These are phyloP conservation scores for Galeopsomyia nigrocyanea DNA, from an alignment of 2,888 invertebrate species.

Conservation along the genomic window DNA sequence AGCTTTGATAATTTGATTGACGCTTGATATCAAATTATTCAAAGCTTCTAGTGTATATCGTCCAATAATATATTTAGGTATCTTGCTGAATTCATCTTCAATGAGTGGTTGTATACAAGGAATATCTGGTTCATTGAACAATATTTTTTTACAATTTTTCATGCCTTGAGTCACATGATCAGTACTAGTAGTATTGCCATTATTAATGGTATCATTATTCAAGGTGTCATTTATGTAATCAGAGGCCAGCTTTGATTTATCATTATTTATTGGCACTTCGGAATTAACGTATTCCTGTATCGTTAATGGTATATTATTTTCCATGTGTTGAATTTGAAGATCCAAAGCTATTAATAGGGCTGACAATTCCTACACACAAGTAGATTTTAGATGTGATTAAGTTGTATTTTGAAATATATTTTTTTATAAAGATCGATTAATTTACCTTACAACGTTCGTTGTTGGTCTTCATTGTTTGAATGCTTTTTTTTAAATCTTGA, in stretches of 20 bases:
- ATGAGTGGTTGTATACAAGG: constrained; percentile 50
- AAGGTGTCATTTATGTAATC: constrained; percentile 17
- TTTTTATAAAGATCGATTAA: constrained; percentile 10
- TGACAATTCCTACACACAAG: constrained; percentile 45
- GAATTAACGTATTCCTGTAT: constrained; percentile 48
- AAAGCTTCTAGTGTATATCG: constrained; percentile 56
- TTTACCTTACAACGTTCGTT: constrained; percentile 53
- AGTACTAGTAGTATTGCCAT: constrained; percentile 2
- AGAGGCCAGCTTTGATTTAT: neutral
- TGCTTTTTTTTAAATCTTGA: constrained; percentile 43
- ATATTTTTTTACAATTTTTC: constrained; percentile 58
- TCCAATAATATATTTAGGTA: constrained; percentile 64
- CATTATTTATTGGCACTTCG: constrained; percentile 9
- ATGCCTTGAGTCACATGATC: constrained; percentile 31
- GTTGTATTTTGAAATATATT: constrained; percentile 10
- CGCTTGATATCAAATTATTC: constrained; percentile 55
- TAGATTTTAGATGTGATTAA: constrained; percentile 40
- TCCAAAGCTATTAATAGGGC: constrained; percentile 47
- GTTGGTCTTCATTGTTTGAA: constrained; percentile 50
- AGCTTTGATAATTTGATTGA: constrained; percentile 59
- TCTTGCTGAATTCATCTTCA: constrained; percentile 55
- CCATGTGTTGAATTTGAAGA: constrained; percentile 54
- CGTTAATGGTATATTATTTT: constrained; percentile 54
- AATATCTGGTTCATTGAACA: constrained; percentile 58
- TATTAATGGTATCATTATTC: constrained; percentile 25